A percentile compares a stretch with the other conserved stretches of the same genome.
phyloP scores from a whole-genome alignment of 2,797 vertebrate species.

The Trichosurus vulpecula region DNA sequence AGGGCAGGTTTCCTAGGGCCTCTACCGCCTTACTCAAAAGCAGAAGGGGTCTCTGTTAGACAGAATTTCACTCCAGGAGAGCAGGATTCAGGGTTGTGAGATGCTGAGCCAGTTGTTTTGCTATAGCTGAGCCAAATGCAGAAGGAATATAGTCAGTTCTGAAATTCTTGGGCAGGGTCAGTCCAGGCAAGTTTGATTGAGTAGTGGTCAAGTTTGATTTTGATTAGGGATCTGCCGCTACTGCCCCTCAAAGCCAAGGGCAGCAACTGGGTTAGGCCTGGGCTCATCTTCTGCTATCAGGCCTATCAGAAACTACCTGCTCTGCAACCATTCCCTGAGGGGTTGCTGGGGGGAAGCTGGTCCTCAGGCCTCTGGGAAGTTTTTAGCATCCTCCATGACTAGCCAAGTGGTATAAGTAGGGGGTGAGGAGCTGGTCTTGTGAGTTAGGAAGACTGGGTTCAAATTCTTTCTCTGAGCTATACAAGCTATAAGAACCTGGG shows the following conservation, averaged over 20 bases:
- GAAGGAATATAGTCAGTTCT: not conserved
- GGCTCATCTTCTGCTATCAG: not conserved
- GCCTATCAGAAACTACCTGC: not conserved
- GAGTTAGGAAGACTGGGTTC: not conserved
- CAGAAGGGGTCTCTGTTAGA: not conserved
- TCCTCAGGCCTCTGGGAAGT: not conserved
- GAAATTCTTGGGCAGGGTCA: not conserved
- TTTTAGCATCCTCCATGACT: not conserved
- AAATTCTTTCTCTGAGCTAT: not conserved
- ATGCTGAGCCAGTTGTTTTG: not conserved
- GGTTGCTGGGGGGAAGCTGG: not conserved
- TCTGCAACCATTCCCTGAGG: not conserved
- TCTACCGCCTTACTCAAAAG: not conserved
- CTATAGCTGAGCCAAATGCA: not conserved
- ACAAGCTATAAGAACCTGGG: not conserved
- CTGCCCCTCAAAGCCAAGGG: not conserved
- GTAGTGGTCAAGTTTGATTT: not conserved
- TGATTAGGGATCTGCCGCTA: not conserved
- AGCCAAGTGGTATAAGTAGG: not conserved
- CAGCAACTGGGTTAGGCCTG: too few relatives aligned
- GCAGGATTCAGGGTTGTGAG: not conserved
- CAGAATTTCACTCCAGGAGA: conserved; percentile 1
- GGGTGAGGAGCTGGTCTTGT: not conserved
- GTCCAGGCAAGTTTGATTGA: not conserved
- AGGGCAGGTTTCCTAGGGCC: not conserved